Evolutionary conservation across 1,140 invertebrate genomes (phyloP).

Genomic region (Panulirus ornatus): DNA sequence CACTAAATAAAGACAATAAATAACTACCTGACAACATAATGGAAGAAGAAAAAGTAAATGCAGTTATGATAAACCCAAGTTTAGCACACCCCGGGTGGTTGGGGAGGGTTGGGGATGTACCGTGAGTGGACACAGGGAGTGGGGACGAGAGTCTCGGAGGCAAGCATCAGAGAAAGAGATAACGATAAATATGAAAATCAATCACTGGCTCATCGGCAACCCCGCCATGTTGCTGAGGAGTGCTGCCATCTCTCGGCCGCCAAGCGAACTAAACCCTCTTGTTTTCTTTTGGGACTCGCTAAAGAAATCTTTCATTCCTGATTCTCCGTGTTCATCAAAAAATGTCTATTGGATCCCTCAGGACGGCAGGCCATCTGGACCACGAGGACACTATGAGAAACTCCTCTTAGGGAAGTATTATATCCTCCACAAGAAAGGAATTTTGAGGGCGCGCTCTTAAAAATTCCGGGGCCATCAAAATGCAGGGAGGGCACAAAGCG

Average conservation of each 20-base stretch:
- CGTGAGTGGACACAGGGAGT: neutral
- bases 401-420: constrained; percentile 39
- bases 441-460: constrained; percentile 26
- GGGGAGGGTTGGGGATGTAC: neutral
- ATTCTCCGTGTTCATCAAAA: constrained; percentile 21
- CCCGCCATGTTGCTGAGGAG: constrained; percentile 43
- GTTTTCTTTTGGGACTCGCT: neutral
- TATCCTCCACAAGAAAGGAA: constrained; percentile 19
- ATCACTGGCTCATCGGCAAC: constrained; percentile 65
- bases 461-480: constrained; percentile 57
- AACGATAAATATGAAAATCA: constrained; percentile 72
- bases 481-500: constrained; percentile 50
- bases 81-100: neutral
- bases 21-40: neutral
- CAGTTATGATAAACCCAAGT: neutral
- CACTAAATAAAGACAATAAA: constrained; percentile 31
- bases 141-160: neutral
- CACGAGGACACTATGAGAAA: constrained; percentile 28
- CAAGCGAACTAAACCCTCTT: constrained; percentile 10
- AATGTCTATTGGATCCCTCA: constrained; percentile 25
- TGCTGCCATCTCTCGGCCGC: constrained; percentile 59
- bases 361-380: neutral
- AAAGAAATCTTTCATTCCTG: constrained; percentile 44
- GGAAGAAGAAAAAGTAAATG: neutral
- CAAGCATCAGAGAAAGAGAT: constrained; percentile 69